A percentile compares a stretch with the other conserved stretches of the same genome.
Conservation (phyloP, 2,113 vertebrate species). For the Butorides virescens region DNA sequence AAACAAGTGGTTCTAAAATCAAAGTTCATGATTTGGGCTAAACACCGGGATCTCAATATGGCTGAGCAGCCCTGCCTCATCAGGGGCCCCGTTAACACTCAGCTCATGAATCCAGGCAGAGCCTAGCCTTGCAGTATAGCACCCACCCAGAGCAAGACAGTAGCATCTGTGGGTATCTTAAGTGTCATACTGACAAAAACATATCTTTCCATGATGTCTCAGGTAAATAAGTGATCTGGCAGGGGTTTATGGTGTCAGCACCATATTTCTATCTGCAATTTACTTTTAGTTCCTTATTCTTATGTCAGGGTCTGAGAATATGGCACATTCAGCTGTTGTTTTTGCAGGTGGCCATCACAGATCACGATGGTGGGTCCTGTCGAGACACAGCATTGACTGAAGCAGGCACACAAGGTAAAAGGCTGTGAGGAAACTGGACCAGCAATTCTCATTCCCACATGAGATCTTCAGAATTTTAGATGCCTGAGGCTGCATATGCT, state of each 20-base stretch:
- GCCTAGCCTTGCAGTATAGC: not conserved
- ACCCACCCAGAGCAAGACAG: not conserved
- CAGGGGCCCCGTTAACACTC: not conserved
- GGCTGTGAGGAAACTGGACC: not conserved
- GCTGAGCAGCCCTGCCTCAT: not conserved
- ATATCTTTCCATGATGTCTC: not conserved
- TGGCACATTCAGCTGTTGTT: not conserved
- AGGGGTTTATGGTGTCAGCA: not conserved
- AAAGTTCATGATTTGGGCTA: not conserved
- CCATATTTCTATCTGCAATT: not conserved
- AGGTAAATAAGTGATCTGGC: not conserved
- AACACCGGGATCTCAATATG: not conserved
- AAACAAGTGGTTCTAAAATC: not conserved
- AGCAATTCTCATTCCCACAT: not conserved
- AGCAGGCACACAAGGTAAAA: not conserved
- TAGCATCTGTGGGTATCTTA: not conserved
- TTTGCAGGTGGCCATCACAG: not conserved
- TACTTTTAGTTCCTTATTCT: not conserved
- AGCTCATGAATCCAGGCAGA: not conserved
- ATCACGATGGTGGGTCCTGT: not conserved
- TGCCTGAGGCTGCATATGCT: not conserved
- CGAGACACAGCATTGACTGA: not conserved
- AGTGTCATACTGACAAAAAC: not conserved
- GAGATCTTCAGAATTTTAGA: not conserved
- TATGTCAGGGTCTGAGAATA: not conserved